Evolutionary conservation across 2,888 invertebrate genomes (phyloP), one percentile per base, ranked within the genome.

Genomic region (Cosmorhoe ocellata): DNA sequence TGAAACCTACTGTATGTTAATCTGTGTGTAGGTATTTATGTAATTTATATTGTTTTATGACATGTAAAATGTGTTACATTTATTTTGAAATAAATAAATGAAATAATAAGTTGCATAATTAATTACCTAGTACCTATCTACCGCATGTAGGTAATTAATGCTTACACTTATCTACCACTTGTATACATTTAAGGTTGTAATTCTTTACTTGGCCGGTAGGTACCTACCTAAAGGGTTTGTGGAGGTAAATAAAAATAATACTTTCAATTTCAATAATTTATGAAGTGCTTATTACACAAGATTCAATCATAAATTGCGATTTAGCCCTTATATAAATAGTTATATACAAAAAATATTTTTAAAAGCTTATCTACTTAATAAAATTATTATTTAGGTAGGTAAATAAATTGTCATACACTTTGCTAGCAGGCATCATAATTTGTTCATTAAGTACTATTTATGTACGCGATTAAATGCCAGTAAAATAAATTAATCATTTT

Each of bases 211-310:
- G 18, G 18, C 4, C 4, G 18, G 18, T 18, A 3, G 18, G n/a
- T n/a, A n/a, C n/a, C n/a, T n/a, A 18, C 18, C 18, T 18, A 18
- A 18, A 18, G 18, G 18, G 18, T 18, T 18, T 12, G 1, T 12
- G n/a, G 12, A 3, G 24, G 14, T 12, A 12, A 28, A 40, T 33
- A 34, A 45, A 61, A 71, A 67, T 61, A 67, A 70, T 67, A 64
- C 5, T 60, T 42, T 39, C 18, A 61, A 80, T 76, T 84, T 85
- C 82, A 87, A 88, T 88, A 88, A 88, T 84, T 88, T 87, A 87
- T 86, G 79, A 81, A 84, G 86, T 87, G 86, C 84, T n/a, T 72
- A 75, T 70, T 86, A 87, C 83, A 86, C 81, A 84, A 82, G 75
- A 74, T 81, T 84, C 76, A 79, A 81, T 82, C 64, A 76, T 78